Conservation (phyloP, 2,797 vertebrate species). For the Urocyon cinereoargenteus region DNA sequence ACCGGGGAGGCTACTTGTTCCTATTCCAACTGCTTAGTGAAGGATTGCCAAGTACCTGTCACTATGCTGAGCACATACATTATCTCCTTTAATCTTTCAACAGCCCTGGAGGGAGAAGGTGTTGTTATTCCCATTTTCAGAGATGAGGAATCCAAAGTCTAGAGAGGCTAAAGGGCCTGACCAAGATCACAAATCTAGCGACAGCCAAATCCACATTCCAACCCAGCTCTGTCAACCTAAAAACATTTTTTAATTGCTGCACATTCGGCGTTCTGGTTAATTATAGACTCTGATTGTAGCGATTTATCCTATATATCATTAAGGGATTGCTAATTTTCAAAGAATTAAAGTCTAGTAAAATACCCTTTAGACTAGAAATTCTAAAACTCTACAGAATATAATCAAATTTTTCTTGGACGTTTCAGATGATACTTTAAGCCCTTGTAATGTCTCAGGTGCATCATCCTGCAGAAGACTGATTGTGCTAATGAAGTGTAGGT, state of each 20-base stretch:
- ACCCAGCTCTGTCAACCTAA: background rate
- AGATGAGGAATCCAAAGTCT: background rate
- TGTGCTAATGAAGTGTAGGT: constrained; percentile 71
- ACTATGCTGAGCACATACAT: background rate
- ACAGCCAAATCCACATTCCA: background rate
- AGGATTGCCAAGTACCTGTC: background rate
- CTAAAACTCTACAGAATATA: constrained; percentile 61
- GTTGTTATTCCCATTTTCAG: background rate
- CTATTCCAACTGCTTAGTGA: background rate
- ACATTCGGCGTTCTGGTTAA: constrained; percentile 33
- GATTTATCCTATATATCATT: constrained; percentile 53
- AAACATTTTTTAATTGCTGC: constrained; percentile 12
- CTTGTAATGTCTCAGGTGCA: constrained; percentile 61
- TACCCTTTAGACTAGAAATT: constrained; percentile 18
- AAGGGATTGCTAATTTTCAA: constrained; percentile 71
- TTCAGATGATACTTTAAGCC: constrained; percentile 48
- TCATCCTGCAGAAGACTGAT: constrained; percentile 68
- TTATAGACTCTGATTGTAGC: constrained; percentile 43
- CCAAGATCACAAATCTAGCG: background rate
- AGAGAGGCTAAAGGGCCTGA: background rate
- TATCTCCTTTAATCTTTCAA: background rate
- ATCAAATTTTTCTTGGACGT: constrained; percentile 63
- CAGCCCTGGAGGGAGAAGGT: background rate
- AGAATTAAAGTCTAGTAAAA: constrained; percentile 68
- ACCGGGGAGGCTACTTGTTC: background rate